Percentiles rank a stretch among this genome's conserved stretches.
Evolutionary conservation across 2,888 invertebrate genomes (phyloP).

Genomic region (Tortrix viridana): DNA sequence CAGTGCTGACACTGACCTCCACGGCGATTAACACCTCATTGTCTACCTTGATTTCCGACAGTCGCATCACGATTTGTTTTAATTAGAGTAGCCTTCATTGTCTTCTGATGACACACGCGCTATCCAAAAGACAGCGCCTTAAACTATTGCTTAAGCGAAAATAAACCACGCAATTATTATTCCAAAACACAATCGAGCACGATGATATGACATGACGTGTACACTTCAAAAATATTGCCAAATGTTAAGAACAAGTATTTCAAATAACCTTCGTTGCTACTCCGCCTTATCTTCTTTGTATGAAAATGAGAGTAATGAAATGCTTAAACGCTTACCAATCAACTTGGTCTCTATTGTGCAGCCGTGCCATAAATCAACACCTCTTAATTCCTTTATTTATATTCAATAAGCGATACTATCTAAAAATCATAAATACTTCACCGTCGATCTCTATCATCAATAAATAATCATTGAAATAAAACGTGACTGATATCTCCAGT

Average conservation of each 20-base stretch:
- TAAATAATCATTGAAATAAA: slow-evolving; percentile 14
- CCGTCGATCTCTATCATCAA: slow-evolving; percentile 33
- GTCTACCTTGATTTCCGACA: slow-evolving; percentile 34
- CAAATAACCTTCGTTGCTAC: slow-evolving; percentile 28
- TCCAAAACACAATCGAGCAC: slow-evolving; percentile 34
- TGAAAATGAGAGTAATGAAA: slow-evolving; percentile 31
- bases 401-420: slow-evolving; percentile 33
- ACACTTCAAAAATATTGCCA: slow-evolving; percentile 32
- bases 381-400: slow-evolving; percentile 33
- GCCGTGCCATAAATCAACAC: slow-evolving; percentile 38
- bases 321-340: slow-evolving; percentile 27
- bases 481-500: neutral
- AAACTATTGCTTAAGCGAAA: slow-evolving; percentile 23
- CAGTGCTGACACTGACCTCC: slow-evolving; percentile 23
- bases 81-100: slow-evolving; percentile 23
- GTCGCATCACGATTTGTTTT: slow-evolving; percentile 19
- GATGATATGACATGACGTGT: slow-evolving; percentile 38
- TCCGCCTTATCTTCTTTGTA: slow-evolving; percentile 27
- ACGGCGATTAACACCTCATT: slow-evolving; percentile 15
- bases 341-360: slow-evolving; percentile 19
- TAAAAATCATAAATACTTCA: slow-evolving; percentile 32
- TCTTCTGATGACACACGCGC: slow-evolving; percentile 25
- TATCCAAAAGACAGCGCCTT: slow-evolving; percentile 15
- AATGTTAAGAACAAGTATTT: slow-evolving; percentile 31
- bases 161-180: slow-evolving; percentile 35